Base-by-base conservation (phyloP, 1,140 invertebrate species). In the Cheumatopsyche charites region DNA sequence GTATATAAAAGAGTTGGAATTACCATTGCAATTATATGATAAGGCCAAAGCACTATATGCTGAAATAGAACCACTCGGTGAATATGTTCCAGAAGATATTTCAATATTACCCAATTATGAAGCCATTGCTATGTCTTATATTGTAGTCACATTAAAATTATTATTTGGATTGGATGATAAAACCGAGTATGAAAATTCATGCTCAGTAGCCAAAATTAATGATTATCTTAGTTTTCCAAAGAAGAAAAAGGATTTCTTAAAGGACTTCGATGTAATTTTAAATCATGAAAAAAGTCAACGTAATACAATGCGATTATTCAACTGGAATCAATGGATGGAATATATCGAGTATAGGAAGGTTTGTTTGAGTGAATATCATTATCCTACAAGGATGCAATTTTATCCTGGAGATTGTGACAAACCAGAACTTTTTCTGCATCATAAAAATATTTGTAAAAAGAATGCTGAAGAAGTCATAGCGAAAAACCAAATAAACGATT, bases 141-240 rank as follows among this genome's bases (percentile, higher is more conserved):
- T 91, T 61, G 77, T 90, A n/a, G 84, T 90, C 45, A 77, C 83
- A 1, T 70, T 91, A 36, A 90, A 91, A 82, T 77, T 88, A 1
- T 75, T 90, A 2, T 88, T 89, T 76, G 85, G 85, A 1, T 76
- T 91, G 1, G 89, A 91, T 80, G 89, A 85, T 49, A 76, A 83
- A 9, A 89, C 88, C 1, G 90, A 91, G 79, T 79, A 82, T 42
- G 76, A 83, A 69, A 86, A 89, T 21, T 90, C 88, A 1, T 76
- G 81, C 42, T 82, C 87, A 29, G 83, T 86, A 0, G 77, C 80
- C 4, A 78, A 80, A 67, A 82, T 88, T 11, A 85, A 89, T 78
- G 75, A 84, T 78, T 71, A 74, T 73, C 36, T 73, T 12, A 25
- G 29, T 1, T 36, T 49, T 1, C 19, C 47, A 41, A 58, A 55